Evolutionary conservation across 1,140 invertebrate genomes (phyloP).

Genomic region (Melipona quadrifasciata): DNA sequence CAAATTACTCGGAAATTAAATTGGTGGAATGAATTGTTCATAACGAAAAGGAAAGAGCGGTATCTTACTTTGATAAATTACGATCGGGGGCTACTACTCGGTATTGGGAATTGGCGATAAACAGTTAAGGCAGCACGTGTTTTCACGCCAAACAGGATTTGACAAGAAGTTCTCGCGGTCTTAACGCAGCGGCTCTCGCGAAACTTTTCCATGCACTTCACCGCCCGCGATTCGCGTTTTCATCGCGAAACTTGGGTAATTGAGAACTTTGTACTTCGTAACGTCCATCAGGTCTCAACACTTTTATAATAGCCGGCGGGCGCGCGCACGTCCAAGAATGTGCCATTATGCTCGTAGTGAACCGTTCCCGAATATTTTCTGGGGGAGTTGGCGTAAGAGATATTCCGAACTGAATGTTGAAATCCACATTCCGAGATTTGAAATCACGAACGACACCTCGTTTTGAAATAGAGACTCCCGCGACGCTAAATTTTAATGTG

Average conservation of each 20-base stretch:
- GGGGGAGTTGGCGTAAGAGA: not conserved
- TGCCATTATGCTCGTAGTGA: not conserved
- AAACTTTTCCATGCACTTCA: slow-evolving; percentile 34
- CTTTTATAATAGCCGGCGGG: slow-evolving; percentile 54
- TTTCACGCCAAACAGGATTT: slow-evolving; percentile 34
- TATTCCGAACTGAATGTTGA: not conserved
- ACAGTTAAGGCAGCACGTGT: not conserved
- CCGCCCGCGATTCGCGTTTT: slow-evolving; percentile 52
- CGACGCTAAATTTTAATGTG: not conserved
- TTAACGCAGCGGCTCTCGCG: not conserved
- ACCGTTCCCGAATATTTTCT: not conserved
- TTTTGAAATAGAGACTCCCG: not conserved
- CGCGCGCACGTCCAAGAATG: not conserved
- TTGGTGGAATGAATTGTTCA: not conserved
- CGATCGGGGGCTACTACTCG: not conserved
- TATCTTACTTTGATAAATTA: not conserved
- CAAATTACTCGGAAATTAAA: not conserved
- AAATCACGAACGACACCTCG: not conserved
- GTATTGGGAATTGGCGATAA: not conserved
- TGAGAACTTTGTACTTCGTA: slow-evolving; percentile 66
- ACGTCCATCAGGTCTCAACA: slow-evolving; percentile 61
- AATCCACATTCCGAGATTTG: not conserved
- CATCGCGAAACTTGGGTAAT: slow-evolving; percentile 67
- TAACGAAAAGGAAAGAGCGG: accelerated
- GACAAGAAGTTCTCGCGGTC: slow-evolving; percentile 23